These are phyloP conservation scores for Diogma glabrata DNA, from an alignment of 2,888 invertebrate genomes.

Conservation along the genomic window DNA sequence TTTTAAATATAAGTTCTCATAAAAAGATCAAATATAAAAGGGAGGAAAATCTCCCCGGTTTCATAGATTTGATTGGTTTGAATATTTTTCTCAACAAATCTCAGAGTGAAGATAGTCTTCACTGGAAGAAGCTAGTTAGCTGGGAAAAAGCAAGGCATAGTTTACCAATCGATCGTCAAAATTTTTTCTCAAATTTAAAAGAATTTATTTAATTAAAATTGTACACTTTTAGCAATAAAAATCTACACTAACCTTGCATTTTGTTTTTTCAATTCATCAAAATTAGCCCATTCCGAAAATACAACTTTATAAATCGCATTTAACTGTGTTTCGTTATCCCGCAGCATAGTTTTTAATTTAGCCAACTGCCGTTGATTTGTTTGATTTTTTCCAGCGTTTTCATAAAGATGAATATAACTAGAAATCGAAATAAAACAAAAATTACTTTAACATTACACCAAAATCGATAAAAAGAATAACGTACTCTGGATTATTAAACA, in stretches of 20 bases:
- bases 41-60: too few relatives aligned
- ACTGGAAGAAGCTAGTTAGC: too few relatives aligned
- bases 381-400: conserved; percentile 22
- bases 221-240: too few relatives aligned
- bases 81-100: too few relatives aligned
- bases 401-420: conserved; percentile 9
- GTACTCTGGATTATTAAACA: conserved; percentile 31
- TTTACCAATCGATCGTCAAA: too few relatives aligned
- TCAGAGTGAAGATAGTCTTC: too few relatives aligned
- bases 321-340: conserved; percentile 59
- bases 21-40: too few relatives aligned
- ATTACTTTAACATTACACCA: not conserved
- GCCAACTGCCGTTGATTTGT: conserved; percentile 44
- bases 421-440: not conserved
- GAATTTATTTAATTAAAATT: too few relatives aligned
- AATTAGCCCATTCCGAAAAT: conserved; percentile 55
- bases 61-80: too few relatives aligned
- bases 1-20: too few relatives aligned
- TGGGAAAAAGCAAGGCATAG: too few relatives aligned
- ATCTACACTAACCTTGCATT: conserved; percentile 27
- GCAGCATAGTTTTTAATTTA: conserved; percentile 54
- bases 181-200: too few relatives aligned
- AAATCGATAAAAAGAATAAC: conserved; percentile 10
- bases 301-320: not conserved
- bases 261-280: conserved; percentile 41